These are phyloP conservation scores for Azorinus chamasolen DNA, from an alignment of 2,888 invertebrate genomes.

Conservation along the genomic window DNA sequence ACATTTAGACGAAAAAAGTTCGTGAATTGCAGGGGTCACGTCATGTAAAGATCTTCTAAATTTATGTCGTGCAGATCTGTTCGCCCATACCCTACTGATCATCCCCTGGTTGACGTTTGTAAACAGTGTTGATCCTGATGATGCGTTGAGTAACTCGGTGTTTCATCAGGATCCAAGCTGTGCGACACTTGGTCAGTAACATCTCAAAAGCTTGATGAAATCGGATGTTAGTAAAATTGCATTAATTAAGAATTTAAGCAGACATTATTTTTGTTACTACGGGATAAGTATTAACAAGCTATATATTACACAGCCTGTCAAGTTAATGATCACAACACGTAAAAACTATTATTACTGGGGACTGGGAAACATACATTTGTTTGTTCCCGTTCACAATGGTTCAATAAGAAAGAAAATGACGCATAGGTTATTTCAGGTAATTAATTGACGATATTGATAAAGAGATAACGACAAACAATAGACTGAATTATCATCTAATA, in stretches of 20 bases:
- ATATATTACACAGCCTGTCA: slow-evolving; percentile 51
- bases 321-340: slow-evolving; percentile 42
- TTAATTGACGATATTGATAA: slow-evolving; percentile 12
- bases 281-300: slow-evolving; percentile 38
- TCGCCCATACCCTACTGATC: too few relatives aligned
- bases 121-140: too few relatives aligned
- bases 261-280: too few relatives aligned
- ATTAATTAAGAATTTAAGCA: too few relatives aligned
- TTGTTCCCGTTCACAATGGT: slow-evolving; percentile 26
- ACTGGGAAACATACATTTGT: slow-evolving; percentile 25
- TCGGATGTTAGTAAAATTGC: too few relatives aligned
- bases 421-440: slow-evolving; percentile 7
- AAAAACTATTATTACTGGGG: slow-evolving; percentile 48
- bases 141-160: too few relatives aligned
- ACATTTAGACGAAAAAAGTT: neutral
- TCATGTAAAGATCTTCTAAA: neutral
- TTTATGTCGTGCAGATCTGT: slow-evolving; percentile 31
- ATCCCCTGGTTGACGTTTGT: too few relatives aligned
- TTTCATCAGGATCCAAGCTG: too few relatives aligned
- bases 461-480: neutral
- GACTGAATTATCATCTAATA: neutral
- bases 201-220: too few relatives aligned
- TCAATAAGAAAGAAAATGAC: slow-evolving; percentile 32
- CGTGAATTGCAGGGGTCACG: neutral
- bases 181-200: too few relatives aligned